Conservation (phyloP, 2,888 invertebrate species). For the Phytoseiulus persimilis region DNA sequence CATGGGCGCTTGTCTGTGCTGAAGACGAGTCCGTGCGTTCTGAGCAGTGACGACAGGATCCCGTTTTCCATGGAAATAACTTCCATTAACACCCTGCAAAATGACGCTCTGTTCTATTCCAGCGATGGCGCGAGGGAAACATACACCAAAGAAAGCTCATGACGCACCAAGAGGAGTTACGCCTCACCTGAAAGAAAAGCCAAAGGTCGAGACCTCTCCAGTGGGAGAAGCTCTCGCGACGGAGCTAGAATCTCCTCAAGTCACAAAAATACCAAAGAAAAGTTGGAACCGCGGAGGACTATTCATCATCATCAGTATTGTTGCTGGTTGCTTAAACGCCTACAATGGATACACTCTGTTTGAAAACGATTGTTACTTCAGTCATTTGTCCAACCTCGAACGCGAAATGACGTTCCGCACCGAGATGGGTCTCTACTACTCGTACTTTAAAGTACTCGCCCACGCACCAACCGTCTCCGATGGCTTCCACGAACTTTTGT, state of each 20-base stretch:
- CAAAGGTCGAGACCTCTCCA: neutral
- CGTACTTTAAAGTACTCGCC: conserved; percentile 72
- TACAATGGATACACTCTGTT: conserved; percentile 65
- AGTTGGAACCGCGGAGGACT: neutral
- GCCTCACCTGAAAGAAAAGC: neutral
- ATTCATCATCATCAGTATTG: neutral
- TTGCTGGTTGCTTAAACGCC: conserved; percentile 40
- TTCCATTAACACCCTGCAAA: too few relatives aligned
- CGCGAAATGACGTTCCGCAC: conserved; percentile 75
- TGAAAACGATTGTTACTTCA: conserved; percentile 74
- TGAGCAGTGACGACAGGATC: too few relatives aligned
- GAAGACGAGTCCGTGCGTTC: too few relatives aligned
- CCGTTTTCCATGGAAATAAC: too few relatives aligned
- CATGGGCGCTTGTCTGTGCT: too few relatives aligned
- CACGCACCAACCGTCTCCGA: conserved; percentile 59
- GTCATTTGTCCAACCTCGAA: conserved; percentile 70
- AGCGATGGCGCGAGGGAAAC: neutral
- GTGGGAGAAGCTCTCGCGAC: neutral
- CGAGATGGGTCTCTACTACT: conserved; percentile 83
- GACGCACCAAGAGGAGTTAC: neutral
- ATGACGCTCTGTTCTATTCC: neutral
- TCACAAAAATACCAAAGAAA: neutral
- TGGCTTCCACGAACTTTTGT: conserved; percentile 59
- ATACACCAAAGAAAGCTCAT: neutral
- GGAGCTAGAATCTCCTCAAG: neutral